Base-by-base conservation (phyloP, 1,140 invertebrate genomes). In the Tetragnatha versicolor region DNA sequence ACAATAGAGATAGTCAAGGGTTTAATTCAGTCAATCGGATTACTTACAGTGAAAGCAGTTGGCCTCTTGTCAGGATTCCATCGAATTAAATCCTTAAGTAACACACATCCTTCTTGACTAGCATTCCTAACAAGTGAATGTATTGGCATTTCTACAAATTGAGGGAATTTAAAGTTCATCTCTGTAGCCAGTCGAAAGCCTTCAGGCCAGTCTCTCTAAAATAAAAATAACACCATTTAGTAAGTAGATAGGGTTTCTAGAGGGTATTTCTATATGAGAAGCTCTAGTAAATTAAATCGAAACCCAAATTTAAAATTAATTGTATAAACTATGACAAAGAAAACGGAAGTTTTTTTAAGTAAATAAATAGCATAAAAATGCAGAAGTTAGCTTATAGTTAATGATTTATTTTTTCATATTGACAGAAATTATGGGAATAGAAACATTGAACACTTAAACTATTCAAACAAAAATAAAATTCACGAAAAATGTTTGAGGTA, bases 141-240 rank as follows among this genome's bases (percentile, higher is more conserved):
- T 27, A 99, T 87, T 12, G 92, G 91, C 22, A 94, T 93, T 83
- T 91, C 89, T 0, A 89, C 89, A 82, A 94, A 93, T 83, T 93
- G 92, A 6, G 97, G 97, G 88, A 98, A 99, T 79, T 94, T 93
- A 84, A 99, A 99, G 83, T 98, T 98, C 90, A 99, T 96, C 45
- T 92, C 92, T 3, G 92, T 89, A 0, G 98, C 97, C 58, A 99
- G 87, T 78, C 94, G 91, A 85, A 94, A 95, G 2, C 97, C 97
- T 83, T 99, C 97, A 0, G 94, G 91, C 98, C 98, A 99, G 73
- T 97, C 93, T 80, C 91, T 91, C 91, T 96, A 10, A 27, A 78
- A 65, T 22, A 55, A 27, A 47, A 47, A 47, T 17, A 2, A 17
- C 20, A 47, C 3, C 12, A 47, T 47, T 12, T 47, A 1, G 12